Conservation (phyloP, 2,888 invertebrate genomes). For the Cordilura impudica region DNA sequence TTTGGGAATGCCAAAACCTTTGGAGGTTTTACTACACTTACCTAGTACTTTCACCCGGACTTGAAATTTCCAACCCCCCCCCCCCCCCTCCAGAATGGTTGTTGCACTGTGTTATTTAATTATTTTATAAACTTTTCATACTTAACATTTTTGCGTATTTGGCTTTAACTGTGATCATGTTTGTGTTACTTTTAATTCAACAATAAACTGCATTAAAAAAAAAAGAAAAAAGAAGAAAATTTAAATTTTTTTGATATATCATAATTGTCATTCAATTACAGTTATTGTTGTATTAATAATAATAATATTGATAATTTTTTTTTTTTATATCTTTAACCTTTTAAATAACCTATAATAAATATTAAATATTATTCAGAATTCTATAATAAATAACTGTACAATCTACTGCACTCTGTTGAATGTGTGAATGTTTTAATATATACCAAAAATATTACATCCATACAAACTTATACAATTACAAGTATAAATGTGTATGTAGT, state of each 20-base stretch:
- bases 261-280: background rate
- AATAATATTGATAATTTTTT: too few relatives aligned
- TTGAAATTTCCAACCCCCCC: too few relatives aligned
- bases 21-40: too few relatives aligned
- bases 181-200: too few relatives aligned
- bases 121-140: too few relatives aligned
- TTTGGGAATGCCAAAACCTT: too few relatives aligned
- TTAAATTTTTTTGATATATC: background rate
- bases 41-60: too few relatives aligned
- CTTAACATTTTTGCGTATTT: too few relatives aligned
- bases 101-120: too few relatives aligned
- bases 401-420: constrained; percentile 44
- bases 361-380: constrained; percentile 17
- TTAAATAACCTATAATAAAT: background rate
- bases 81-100: too few relatives aligned
- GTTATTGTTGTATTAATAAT: background rate
- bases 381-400: constrained; percentile 41
- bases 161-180: too few relatives aligned
- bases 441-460: background rate
- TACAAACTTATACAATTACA: background rate
- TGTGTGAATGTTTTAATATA: constrained; percentile 41
- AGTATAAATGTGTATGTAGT: background rate
- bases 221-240: too few relatives aligned
- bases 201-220: background rate
- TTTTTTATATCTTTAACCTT: background rate